phyloP scores from a whole-genome alignment of 2,888 invertebrate species.

The Rhabditophanes sp. region DNA sequence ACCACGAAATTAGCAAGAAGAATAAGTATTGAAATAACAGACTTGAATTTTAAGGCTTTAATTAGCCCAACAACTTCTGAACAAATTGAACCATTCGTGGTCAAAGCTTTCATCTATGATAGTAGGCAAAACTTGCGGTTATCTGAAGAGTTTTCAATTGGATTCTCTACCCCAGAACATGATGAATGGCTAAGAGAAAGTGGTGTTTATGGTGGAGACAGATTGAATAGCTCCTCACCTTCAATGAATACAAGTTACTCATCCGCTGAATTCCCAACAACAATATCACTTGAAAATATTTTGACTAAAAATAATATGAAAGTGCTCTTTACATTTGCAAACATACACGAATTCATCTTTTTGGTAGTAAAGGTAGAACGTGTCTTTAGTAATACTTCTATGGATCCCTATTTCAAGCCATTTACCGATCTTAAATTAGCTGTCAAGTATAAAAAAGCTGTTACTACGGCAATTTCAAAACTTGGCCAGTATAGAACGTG shows the following conservation, averaged over 20 bases:
- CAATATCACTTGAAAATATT: no score
- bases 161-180: slow-evolving; percentile 7
- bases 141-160: slow-evolving; percentile 32
- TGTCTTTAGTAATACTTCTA: slow-evolving; percentile 18
- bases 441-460: slow-evolving; percentile 25
- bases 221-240: neutral
- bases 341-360: slow-evolving; percentile 18
- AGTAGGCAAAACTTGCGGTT: slow-evolving; percentile 46
- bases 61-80: no score
- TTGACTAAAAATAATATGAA: slow-evolving; percentile 6
- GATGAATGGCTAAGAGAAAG: slow-evolving; percentile 1
- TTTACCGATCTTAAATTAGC: slow-evolving; percentile 24
- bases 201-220: no score
- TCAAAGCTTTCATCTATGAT: slow-evolving; percentile 74
- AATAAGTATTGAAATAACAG: no score
- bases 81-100: slow-evolving; percentile 88
- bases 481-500: slow-evolving; percentile 26
- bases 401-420: slow-evolving; percentile 25
- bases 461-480: slow-evolving; percentile 20
- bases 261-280: no score
- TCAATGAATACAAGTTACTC: no score
- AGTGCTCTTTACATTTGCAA: slow-evolving; percentile 17
- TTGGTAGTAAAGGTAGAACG: slow-evolving; percentile 32
- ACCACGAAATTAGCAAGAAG: no score
- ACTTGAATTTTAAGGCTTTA: no score